Percentiles rank a stretch among this genome's conserved stretches.
Evolutionary conservation across 2,113 vertebrate genomes (phyloP).

Genomic region (Cyanistes caeruleus): DNA sequence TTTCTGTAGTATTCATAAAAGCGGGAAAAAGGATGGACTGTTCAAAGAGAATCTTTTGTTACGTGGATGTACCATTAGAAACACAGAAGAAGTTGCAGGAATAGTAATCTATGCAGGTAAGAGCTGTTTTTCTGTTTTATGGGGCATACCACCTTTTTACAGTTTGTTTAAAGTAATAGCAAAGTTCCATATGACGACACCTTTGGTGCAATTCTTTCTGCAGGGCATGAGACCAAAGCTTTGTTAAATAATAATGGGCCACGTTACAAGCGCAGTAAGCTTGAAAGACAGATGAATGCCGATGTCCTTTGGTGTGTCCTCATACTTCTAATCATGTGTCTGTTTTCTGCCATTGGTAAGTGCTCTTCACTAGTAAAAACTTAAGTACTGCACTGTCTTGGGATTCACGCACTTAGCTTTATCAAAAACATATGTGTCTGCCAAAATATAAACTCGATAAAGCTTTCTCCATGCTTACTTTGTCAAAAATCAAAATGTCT

Average conservation of each 20-base stretch:
- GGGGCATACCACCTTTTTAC: neutral
- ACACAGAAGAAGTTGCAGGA: constrained; percentile 93
- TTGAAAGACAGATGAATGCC: constrained; percentile 94
- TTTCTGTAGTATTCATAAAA: constrained; percentile 82
- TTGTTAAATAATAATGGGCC: constrained; percentile 97
- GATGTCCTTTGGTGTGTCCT: constrained; percentile 97
- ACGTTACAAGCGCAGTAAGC: constrained; percentile 95
- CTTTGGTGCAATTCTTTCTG: neutral
- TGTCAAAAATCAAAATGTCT: neutral
- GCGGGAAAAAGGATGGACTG: constrained; percentile 85
- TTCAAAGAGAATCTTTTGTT: constrained; percentile 94
- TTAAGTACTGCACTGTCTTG: neutral
- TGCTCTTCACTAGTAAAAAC: constrained; percentile 13
- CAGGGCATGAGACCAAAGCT: constrained; percentile 98
- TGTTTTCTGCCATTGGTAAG: constrained; percentile 91
- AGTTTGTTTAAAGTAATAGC: neutral
- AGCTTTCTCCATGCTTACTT: neutral
- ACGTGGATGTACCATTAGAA: constrained; percentile 92
- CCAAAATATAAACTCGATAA: neutral
- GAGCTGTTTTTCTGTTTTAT: neutral
- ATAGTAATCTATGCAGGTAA: constrained; percentile 96
- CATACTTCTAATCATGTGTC: constrained; percentile 92
- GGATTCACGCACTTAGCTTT: neutral
- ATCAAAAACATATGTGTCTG: neutral
- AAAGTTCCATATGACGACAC: neutral